phyloP scores from a whole-genome alignment of 2,113 vertebrate genomes.

The Cheirogaleus medius region DNA sequence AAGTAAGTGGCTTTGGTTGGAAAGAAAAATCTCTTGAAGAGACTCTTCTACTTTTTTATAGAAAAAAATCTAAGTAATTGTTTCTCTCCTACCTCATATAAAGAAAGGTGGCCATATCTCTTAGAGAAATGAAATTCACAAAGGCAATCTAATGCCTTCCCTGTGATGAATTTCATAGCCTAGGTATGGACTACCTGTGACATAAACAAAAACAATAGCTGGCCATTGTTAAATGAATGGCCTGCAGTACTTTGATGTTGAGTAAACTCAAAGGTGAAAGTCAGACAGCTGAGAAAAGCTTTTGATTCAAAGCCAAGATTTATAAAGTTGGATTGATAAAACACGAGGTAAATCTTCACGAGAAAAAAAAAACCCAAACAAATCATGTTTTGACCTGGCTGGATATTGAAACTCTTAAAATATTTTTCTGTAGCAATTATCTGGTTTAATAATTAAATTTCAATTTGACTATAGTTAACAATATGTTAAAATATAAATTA shows the following conservation, averaged over 20 bases:
- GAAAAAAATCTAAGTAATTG: slow-evolving; percentile 24
- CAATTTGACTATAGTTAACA: slow-evolving; percentile 22
- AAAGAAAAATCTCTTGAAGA: neutral
- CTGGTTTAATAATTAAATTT: slow-evolving; percentile 58
- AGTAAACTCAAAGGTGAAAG: slow-evolving; percentile 37
- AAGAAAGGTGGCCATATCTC: neutral
- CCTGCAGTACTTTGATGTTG: slow-evolving; percentile 12
- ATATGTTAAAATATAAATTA: slow-evolving; percentile 51
- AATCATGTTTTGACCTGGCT: neutral
- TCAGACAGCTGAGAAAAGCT: slow-evolving; percentile 23
- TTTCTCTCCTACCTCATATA: neutral
- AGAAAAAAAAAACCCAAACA: neutral
- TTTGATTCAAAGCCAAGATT: slow-evolving; percentile 33
- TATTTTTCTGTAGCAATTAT: slow-evolving; percentile 31
- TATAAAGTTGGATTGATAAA: slow-evolving; percentile 22
- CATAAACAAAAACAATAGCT: slow-evolving; percentile 15
- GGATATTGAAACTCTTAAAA: slow-evolving; percentile 1
- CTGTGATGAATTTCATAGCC: neutral
- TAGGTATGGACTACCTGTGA: neutral
- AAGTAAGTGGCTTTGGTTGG: neutral
- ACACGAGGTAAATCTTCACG: neutral
- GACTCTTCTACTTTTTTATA: neutral
- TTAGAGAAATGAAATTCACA: slow-evolving; percentile 31
- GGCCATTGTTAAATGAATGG: neutral
- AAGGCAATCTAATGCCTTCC: neutral